Base-by-base conservation (phyloP, 2,888 invertebrate genomes). In the Tanaodytes sp. region DNA sequence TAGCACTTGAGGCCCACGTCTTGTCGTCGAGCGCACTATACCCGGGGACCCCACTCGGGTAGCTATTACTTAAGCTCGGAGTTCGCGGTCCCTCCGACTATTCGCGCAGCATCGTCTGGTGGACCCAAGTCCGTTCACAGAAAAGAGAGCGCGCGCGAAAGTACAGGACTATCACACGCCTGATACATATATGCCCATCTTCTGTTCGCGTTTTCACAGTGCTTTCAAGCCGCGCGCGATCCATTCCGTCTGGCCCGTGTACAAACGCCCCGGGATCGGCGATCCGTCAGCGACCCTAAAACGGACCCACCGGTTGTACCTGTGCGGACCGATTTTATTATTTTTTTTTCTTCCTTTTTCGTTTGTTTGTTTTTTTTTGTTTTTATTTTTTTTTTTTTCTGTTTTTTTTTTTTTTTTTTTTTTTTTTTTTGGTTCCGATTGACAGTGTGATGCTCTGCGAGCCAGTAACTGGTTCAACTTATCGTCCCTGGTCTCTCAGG, bases 71-170 rank as follows among this genome's bases (percentile, higher is more conserved):
- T 83, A 83, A 82, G 79, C 75, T 74, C 72, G 46, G 76, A 73
- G 70, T 75, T 73, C 71, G 72, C 73, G 73, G 79, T 73, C 78
- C 78, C 77, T 78, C 78, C 74, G 79, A 81, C 80, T 84, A 83
- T 81, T 84, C 81, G 77, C 77, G 77, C 81, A 79, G 81, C 82
- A 82, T 82, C 83, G 80, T 76, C 76, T 76, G 78, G 79, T 81
- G 77, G 80, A 78, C 79, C 78, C 74, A 66, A 71, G 74, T 69
- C 68, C 71, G 71, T 72, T 67, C 65, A 62, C 66, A 61, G 70
- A 70, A 74, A 71, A 58, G 65, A 68, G 71, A 72, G 55, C 66
- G 70, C 68, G 72, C 62, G 66, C 58, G 73, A 23, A 23, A 23
- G 23, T 57, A 63, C 51, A 62, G 52, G 63, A 68, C 46, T 23